Conservation (phyloP, 2,888 invertebrate genomes). For the Xanthostigma xanthostigma region DNA sequence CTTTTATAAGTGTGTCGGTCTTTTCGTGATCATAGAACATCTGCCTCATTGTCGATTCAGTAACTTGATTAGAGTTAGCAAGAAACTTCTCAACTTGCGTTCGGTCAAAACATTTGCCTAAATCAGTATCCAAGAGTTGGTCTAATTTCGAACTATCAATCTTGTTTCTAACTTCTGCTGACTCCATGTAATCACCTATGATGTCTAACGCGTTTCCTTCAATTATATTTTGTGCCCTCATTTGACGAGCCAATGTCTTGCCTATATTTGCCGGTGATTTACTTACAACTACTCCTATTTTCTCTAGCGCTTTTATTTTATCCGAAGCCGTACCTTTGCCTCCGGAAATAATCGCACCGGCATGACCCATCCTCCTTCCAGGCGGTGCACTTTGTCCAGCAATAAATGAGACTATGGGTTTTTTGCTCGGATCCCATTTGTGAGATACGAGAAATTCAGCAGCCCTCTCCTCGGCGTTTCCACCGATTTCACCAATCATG, state of each 20-base stretch:
- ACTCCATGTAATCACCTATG: too few relatives aligned
- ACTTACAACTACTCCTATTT: constrained; percentile 79
- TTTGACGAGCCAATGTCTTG: constrained; percentile 61
- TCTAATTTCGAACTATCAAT: too few relatives aligned
- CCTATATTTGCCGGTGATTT: constrained; percentile 90
- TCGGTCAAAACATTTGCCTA: too few relatives aligned
- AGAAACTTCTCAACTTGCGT: too few relatives aligned
- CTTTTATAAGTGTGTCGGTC: too few relatives aligned
- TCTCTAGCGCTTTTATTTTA: constrained; percentile 82
- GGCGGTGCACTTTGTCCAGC: constrained; percentile 95
- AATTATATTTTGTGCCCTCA: constrained; percentile 29
- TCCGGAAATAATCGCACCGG: constrained; percentile 96
- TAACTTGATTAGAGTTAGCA: too few relatives aligned
- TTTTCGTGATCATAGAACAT: too few relatives aligned
- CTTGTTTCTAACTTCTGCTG: too few relatives aligned
- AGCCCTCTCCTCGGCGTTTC: constrained; percentile 89
- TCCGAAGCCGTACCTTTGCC: constrained; percentile 93
- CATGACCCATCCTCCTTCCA: constrained; percentile 96
- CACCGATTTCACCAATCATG: constrained; percentile 97
- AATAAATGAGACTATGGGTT: constrained; percentile 96
- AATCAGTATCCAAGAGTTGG: too few relatives aligned
- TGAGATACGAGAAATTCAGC: constrained; percentile 69
- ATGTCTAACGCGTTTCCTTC: too few relatives aligned
- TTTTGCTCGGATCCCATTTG: constrained; percentile 66
- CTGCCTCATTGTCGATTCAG: too few relatives aligned